Conservation (phyloP, 92 coral and sea anemone species). For the Bergia puertoricense region DNA sequence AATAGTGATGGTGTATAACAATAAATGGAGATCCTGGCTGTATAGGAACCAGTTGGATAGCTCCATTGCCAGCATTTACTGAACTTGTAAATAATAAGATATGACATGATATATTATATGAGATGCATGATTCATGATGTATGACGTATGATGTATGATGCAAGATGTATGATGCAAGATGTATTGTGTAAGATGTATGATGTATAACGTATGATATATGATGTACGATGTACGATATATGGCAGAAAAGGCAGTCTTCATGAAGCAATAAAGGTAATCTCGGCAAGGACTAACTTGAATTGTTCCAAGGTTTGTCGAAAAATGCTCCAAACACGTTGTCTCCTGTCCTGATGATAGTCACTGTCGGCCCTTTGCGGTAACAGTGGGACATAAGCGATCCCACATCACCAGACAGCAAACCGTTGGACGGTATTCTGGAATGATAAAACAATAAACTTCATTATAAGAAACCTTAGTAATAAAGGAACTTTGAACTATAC, state of each 20-base stretch:
- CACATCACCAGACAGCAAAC: background rate
- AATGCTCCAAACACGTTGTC: constrained; percentile 34
- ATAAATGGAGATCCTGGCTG: no score
- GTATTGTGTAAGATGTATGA: no score
- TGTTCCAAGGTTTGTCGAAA: background rate
- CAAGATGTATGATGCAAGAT: background rate
- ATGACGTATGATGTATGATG: background rate
- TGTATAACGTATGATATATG: background rate
- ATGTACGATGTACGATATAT: no score
- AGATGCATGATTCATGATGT: background rate
- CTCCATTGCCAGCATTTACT: no score
- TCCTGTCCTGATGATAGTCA: constrained; percentile 16
- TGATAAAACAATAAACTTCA: background rate
- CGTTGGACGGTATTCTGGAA: background rate
- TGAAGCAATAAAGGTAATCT: background rate
- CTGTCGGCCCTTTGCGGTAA: constrained; percentile 16
- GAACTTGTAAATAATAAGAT: no score
- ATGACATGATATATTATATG: no score
- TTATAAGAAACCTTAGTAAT: background rate
- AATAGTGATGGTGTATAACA: no score
- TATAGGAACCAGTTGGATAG: no score
- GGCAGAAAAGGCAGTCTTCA: background rate
- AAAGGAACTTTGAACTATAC: no score
- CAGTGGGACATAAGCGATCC: background rate
- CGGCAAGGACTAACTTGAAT: constrained; percentile 14